These are phyloP conservation scores for Lacanobia wlatinum DNA, from an alignment of 2,888 invertebrate genomes.

Conservation along the genomic window DNA sequence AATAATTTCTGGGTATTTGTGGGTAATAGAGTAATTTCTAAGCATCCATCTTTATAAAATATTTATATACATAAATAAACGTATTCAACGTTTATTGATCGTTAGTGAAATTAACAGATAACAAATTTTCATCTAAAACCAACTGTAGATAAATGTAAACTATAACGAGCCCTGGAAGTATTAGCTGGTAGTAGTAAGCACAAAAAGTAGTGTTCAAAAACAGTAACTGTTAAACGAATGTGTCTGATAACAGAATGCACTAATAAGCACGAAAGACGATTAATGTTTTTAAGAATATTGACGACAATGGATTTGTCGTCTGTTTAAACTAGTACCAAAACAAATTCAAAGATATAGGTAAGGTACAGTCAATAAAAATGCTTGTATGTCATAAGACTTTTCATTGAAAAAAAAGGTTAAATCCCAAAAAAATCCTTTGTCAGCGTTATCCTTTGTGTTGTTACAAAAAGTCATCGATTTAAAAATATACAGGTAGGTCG, in stretches of 20 bases:
- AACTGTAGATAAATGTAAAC: neutral
- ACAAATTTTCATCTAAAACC: neutral
- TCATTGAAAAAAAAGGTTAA: too few species aligned
- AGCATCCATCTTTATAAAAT: slow-evolving; percentile 12
- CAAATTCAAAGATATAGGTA: too few species aligned
- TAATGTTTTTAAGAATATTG: neutral
- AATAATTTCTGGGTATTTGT: too few species aligned
- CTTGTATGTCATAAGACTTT: too few species aligned
- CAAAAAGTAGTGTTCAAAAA: neutral
- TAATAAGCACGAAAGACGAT: neutral
- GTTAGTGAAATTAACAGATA: neutral
- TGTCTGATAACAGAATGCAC: neutral
- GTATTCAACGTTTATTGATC: neutral
- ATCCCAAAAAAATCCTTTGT: too few species aligned
- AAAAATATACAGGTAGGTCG: neutral
- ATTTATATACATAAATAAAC: neutral
- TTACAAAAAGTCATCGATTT: neutral
- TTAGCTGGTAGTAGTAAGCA: too few species aligned
- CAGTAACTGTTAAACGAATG: neutral
- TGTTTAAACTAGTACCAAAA: too few species aligned
- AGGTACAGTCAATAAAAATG: too few species aligned
- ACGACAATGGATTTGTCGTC: too few species aligned
- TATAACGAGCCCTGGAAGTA: neutral
- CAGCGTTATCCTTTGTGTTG: neutral
- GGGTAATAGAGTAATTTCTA: neutral